Conservation (phyloP, 2,797 vertebrate genomes). For the Myotis myotis region DNA sequence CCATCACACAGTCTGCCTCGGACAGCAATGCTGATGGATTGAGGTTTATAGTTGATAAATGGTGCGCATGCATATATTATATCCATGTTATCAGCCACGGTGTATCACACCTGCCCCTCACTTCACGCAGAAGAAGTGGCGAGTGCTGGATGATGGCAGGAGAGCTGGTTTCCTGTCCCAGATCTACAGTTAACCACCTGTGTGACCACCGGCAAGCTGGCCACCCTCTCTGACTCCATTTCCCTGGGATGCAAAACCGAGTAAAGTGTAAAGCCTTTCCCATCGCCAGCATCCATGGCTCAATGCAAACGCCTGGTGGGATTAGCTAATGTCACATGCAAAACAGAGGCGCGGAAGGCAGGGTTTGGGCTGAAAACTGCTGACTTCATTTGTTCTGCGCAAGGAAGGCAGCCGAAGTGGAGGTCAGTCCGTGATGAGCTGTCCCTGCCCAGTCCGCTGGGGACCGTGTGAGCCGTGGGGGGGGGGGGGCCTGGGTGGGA, state of each 20-base stretch:
- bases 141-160: too few species aligned
- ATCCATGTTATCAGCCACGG: too few species aligned
- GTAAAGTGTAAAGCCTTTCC: not conserved
- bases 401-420: not conserved
- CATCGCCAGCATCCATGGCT: not conserved
- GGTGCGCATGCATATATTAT: accelerated
- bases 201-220: not conserved
- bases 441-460: not conserved
- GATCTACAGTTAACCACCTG: not conserved
- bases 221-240: not conserved
- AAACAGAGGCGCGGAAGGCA: not conserved
- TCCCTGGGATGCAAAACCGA: not conserved
- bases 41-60: accelerated
- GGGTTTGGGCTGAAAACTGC: not conserved
- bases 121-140: not conserved
- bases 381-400: not conserved
- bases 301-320: not conserved
- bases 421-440: not conserved
- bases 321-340: not conserved
- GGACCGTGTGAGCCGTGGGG: not conserved
- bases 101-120: too few species aligned
- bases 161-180: not conserved
- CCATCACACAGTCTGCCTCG: accelerated
- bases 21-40: not conserved
- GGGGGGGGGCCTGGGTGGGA: accelerated